Percentiles rank a stretch among this genome's conserved stretches.
These are phyloP conservation scores for Mythimna loreyi DNA, from an alignment of 2,888 invertebrate species.

Conservation along the genomic window DNA sequence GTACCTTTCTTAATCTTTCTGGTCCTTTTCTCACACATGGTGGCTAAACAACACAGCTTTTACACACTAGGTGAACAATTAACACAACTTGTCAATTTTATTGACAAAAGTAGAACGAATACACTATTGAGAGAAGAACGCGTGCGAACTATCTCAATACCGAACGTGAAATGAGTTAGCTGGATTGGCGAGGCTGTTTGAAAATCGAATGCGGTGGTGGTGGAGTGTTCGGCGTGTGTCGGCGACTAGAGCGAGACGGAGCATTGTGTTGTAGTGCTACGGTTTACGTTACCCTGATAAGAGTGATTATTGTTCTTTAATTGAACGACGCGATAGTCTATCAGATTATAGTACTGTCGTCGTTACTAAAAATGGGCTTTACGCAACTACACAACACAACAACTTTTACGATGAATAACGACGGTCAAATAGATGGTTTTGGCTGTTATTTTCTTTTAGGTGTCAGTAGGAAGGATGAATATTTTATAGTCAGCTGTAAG, in stretches of 20 bases:
- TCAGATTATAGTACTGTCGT: too few species aligned
- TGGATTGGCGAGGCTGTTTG: slow-evolving; percentile 62
- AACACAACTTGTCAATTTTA: slow-evolving; percentile 59
- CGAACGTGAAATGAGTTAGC: slow-evolving; percentile 67
- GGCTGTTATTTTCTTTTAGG: too few species aligned
- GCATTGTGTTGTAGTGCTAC: slow-evolving; percentile 58
- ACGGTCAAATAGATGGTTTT: too few species aligned
- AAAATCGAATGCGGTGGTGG: slow-evolving; percentile 70
- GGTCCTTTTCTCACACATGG: slow-evolving; percentile 83
- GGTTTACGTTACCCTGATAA: slow-evolving; percentile 54
- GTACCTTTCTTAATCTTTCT: slow-evolving; percentile 82
- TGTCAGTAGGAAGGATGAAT: too few species aligned
- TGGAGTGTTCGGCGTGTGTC: slow-evolving; percentile 55
- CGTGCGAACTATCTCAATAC: slow-evolving; percentile 65
- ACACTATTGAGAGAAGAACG: slow-evolving; percentile 49
- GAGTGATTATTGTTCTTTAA: neutral
- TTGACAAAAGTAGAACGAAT: slow-evolving; percentile 49
- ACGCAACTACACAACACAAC: too few species aligned
- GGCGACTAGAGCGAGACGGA: slow-evolving; percentile 59
- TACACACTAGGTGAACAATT: slow-evolving; percentile 67
- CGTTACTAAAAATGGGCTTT: too few species aligned
- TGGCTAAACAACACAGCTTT: slow-evolving; percentile 70
- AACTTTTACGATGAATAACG: too few species aligned
- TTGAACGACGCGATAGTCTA: too few species aligned
- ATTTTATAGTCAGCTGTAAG: too few species aligned